phyloP scores from a whole-genome alignment of 1,140 invertebrate genomes.

The Pissodes strobi region DNA sequence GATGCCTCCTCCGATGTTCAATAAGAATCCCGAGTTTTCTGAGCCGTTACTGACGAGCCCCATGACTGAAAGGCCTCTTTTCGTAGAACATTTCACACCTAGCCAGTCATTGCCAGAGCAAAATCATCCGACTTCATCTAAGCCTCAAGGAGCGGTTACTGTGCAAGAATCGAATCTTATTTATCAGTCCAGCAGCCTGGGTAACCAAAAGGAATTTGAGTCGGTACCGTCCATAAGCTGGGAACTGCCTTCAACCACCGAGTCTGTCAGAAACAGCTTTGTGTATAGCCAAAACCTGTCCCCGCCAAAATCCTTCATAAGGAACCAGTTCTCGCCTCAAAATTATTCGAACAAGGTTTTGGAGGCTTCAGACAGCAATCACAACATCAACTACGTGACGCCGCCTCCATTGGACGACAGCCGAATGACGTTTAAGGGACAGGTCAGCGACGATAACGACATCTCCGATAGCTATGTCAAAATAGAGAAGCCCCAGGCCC shows the following conservation, averaged over 20 bases:
- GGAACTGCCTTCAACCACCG: slow-evolving; percentile 46
- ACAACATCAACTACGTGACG: slow-evolving; percentile 45
- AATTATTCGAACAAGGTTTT: slow-evolving; percentile 35
- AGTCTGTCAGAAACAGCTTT: slow-evolving; percentile 22
- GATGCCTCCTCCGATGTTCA: slow-evolving; percentile 67
- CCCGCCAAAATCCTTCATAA: slow-evolving; percentile 36
- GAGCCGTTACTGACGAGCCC: slow-evolving; percentile 16
- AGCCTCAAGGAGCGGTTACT: slow-evolving; percentile 46
- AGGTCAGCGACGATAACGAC: slow-evolving; percentile 55
- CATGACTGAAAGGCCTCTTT: slow-evolving; percentile 39
- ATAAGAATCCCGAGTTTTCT: slow-evolving; percentile 43
- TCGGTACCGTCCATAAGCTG: slow-evolving; percentile 48
- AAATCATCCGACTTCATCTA: slow-evolving; percentile 43
- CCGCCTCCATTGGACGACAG: slow-evolving; percentile 37
- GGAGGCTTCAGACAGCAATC: slow-evolving; percentile 41
- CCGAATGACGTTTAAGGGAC: slow-evolving; percentile 52
- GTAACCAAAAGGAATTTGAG: slow-evolving; percentile 56
- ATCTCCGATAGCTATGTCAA: slow-evolving; percentile 56
- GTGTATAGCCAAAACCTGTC: slow-evolving; percentile 22
- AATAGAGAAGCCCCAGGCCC: slow-evolving; percentile 57
- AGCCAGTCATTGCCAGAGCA: background rate
- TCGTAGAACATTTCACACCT: background rate
- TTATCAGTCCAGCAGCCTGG: slow-evolving; percentile 63
- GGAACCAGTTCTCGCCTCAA: slow-evolving; percentile 37
- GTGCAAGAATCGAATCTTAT: slow-evolving; percentile 66